These are phyloP conservation scores for Ia io DNA, from an alignment of 2,113 vertebrate genomes.

Conservation along the genomic window DNA sequence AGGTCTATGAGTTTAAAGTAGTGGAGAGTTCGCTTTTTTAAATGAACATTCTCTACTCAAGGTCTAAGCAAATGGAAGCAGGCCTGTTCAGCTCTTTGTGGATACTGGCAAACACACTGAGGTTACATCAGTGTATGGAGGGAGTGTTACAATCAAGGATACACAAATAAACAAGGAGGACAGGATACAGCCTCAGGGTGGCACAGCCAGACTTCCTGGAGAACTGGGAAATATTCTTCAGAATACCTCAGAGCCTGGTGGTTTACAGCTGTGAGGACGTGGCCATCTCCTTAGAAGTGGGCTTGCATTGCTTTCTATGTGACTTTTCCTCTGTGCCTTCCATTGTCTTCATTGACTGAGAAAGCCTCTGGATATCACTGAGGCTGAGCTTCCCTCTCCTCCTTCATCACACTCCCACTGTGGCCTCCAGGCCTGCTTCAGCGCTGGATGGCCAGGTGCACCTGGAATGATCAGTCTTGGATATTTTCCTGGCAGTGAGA, in stretches of 20 bases:
- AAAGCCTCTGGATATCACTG: background rate
- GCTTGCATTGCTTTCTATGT: background rate
- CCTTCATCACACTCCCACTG: background rate
- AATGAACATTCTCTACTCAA: background rate
- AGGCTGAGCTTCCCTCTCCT: background rate
- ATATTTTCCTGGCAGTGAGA: background rate
- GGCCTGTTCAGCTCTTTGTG: background rate
- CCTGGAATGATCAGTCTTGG: background rate
- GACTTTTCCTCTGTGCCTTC: background rate
- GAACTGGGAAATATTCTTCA: background rate
- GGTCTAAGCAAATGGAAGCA: background rate
- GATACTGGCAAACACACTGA: background rate
- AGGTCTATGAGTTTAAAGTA: background rate
- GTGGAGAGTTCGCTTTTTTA: background rate
- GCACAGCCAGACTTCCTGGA: background rate
- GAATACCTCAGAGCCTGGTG: background rate
- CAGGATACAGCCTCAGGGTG: background rate
- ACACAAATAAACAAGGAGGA: background rate
- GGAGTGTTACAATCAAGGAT: background rate
- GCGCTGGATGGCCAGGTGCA: background rate
- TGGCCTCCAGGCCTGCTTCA: background rate
- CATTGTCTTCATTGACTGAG: background rate
- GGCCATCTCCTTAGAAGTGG: background rate
- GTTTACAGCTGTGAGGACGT: background rate
- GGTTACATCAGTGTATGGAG: background rate